A percentile compares a stretch with the other conserved stretches of the same genome.
Evolutionary conservation across 2,888 invertebrate species (phyloP).

Genomic region (Synanthedon myopaeformis): DNA sequence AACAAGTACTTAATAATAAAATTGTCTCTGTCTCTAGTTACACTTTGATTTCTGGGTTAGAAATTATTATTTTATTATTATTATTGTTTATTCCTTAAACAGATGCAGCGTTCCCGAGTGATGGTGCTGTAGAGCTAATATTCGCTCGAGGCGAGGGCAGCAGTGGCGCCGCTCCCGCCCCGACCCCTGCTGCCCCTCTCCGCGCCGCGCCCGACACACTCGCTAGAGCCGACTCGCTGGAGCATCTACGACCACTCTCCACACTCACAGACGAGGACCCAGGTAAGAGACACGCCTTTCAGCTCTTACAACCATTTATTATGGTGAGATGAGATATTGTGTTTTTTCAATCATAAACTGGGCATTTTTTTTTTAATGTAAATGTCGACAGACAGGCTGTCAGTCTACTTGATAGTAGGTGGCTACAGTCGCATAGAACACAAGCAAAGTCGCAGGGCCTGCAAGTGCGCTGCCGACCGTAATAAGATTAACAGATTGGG

Average conservation of each 20-base stretch:
- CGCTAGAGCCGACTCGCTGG: constrained; percentile 83
- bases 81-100: constrained; percentile 10
- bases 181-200: constrained; percentile 78
- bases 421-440: no score
- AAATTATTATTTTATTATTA: not conserved
- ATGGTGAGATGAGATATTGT: no score
- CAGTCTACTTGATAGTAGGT: no score
- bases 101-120: constrained; percentile 86
- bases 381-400: no score
- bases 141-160: constrained; percentile 73
- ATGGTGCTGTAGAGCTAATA: constrained; percentile 86
- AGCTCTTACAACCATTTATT: not conserved
- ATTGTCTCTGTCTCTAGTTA: no score
- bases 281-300: constrained; percentile 24
- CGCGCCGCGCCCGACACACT: constrained; percentile 79
- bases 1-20: no score
- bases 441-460: no score
- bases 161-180: constrained; percentile 73
- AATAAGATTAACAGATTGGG: no score
- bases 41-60: no score
- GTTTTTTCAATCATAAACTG: no score
- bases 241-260: constrained; percentile 64
- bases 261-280: constrained; percentile 57
- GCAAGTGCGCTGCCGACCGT: no score
- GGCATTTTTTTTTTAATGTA: no score